phyloP scores from a whole-genome alignment of 2,797 vertebrate genomes.

The Rhyacichthys aspro region DNA sequence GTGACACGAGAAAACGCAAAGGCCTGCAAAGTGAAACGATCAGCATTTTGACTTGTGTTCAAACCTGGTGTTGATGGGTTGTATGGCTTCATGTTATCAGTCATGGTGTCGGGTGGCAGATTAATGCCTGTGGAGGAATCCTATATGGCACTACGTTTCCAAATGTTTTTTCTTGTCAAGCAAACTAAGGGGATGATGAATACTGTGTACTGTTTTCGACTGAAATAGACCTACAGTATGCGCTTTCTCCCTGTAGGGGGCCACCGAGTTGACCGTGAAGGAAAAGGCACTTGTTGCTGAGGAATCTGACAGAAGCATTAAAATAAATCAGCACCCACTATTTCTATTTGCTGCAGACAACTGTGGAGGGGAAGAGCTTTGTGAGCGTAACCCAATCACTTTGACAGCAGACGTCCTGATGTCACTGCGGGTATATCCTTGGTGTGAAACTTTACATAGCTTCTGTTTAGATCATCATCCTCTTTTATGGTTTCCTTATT shows the following conservation, averaged over 20 bases:
- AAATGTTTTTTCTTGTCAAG: slow-evolving; percentile 20
- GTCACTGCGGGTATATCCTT: slow-evolving; percentile 6
- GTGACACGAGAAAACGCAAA: slow-evolving; percentile 45
- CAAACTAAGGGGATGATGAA: slow-evolving; percentile 3
- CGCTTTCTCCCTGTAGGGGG: not conserved
- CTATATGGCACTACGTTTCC: slow-evolving; percentile 7
- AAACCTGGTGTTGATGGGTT: slow-evolving; percentile 19
- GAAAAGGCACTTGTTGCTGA: not conserved
- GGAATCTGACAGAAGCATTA: slow-evolving; percentile 27
- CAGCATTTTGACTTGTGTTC: slow-evolving; percentile 31
- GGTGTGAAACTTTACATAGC: slow-evolving; percentile 19
- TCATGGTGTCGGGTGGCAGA: slow-evolving; percentile 8
- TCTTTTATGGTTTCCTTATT: slow-evolving; percentile 45
- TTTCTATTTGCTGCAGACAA: slow-evolving; percentile 58
- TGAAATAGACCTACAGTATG: not conserved
- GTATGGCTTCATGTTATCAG: slow-evolving; percentile 15
- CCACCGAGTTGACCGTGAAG: no score
- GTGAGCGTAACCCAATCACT: slow-evolving; percentile 67
- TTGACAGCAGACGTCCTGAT: slow-evolving; percentile 36
- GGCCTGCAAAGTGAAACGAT: slow-evolving; percentile 32
- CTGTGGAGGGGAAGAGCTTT: slow-evolving; percentile 57
- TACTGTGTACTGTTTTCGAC: not conserved
- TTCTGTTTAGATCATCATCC: slow-evolving; percentile 41
- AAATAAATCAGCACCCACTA: slow-evolving; percentile 33
- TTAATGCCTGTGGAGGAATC: slow-evolving; percentile 5